Conservation (phyloP, 2,888 invertebrate genomes). For the Matsumyia berberina region DNA sequence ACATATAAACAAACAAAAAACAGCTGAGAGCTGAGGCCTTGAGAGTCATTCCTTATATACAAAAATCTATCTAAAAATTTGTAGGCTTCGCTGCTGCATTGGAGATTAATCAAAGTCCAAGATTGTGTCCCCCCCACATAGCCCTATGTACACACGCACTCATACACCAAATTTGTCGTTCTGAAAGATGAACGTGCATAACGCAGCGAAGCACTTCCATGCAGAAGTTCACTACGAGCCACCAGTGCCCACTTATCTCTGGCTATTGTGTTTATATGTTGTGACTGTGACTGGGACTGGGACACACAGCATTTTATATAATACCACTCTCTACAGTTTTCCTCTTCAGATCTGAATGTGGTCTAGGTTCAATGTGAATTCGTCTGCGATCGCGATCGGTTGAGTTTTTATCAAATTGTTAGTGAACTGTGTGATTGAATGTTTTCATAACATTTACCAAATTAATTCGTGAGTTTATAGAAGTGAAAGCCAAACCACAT, state of each 20-base stretch:
- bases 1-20: constrained; percentile 49
- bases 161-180: neutral
- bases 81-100: neutral
- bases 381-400: constrained; percentile 51
- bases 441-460: neutral
- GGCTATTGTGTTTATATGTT: constrained; percentile 19
- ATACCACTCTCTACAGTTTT: constrained; percentile 44
- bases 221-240: constrained; percentile 24
- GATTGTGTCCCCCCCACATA: constrained; percentile 20
- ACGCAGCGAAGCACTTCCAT: constrained; percentile 19
- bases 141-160: neutral
- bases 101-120: constrained; percentile 4
- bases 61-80: too few species aligned
- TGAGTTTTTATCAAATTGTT: constrained; percentile 14
- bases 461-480: neutral
- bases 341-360: constrained; percentile 33
- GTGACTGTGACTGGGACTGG: constrained; percentile 6
- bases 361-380: constrained; percentile 37
- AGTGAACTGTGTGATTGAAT: neutral
- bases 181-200: constrained; percentile 46
- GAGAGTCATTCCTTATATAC: constrained; percentile 14
- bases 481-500: neutral
- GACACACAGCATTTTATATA: constrained; percentile 45
- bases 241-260: constrained; percentile 32
- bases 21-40: constrained; percentile 40